phyloP scores from a whole-genome alignment of 2,797 vertebrate species.

The Thunnus albacares region DNA sequence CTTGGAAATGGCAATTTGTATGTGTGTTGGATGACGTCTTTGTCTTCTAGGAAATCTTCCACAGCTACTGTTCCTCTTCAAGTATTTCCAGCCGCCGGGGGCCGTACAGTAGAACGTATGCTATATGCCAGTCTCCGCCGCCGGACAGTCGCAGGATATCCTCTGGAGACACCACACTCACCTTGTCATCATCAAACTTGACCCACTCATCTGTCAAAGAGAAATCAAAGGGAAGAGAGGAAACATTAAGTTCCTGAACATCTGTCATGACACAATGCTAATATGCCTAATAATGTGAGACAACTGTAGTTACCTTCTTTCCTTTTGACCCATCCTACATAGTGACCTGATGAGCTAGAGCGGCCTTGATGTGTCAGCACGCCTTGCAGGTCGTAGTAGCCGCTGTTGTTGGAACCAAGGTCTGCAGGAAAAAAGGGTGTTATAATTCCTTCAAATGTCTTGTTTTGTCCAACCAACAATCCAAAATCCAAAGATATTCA shows the following conservation, averaged over 20 bases:
- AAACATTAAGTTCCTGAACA: conserved; percentile 30
- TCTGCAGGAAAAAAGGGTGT: conserved; percentile 80
- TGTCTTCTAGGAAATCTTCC: conserved; percentile 46
- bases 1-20: conserved; percentile 87
- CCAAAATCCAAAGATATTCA: too few relatives aligned
- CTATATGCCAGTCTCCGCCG: conserved; percentile 99
- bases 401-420: conserved; percentile 96
- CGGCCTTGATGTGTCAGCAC: conserved; percentile 98
- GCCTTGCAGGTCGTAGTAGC: conserved; percentile 97
- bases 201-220: conserved; percentile 94
- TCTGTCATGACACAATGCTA: not conserved
- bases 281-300: not conserved
- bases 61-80: conserved; percentile 89
- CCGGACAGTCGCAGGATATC: conserved; percentile 97
- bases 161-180: conserved; percentile 97
- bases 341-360: conserved; percentile 98
- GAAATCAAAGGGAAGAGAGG: conserved; percentile 13
- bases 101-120: conserved; percentile 97
- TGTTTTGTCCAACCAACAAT: too few relatives aligned
- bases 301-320: conserved; percentile 92
- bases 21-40: conserved; percentile 68
- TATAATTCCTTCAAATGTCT: not conserved
- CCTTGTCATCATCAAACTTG: conserved; percentile 99
- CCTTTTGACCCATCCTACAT: conserved; percentile 98
- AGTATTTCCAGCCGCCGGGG: conserved; percentile 93